Conservation (phyloP, 2,797 vertebrate species). For the Eptatretus atami region DNA sequence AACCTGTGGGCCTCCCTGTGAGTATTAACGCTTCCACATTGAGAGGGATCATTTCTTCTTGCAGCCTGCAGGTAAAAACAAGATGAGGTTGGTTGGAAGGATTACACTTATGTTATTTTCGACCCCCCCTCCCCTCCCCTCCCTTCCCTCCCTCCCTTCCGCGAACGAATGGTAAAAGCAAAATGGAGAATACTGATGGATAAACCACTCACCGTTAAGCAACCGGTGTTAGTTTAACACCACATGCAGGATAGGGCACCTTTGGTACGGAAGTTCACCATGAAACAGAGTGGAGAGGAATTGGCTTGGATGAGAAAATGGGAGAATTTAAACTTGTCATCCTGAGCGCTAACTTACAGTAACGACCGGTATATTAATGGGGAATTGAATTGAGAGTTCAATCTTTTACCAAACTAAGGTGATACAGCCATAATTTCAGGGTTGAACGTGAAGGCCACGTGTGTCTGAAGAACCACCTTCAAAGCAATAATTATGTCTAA, state of each 20-base stretch:
- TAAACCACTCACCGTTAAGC: conserved; percentile 41
- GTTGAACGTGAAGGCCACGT: no score
- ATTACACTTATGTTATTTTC: background rate
- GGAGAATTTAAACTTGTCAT: no score
- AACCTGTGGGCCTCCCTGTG: conserved; percentile 59
- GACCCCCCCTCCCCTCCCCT: background rate
- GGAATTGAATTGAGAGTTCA: no score
- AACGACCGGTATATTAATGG: no score
- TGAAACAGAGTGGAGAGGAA: conserved; percentile 12
- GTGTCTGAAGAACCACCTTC: no score
- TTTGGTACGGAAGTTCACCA: conserved; percentile 72
- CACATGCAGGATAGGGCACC: conserved; percentile 65
- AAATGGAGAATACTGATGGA: background rate
- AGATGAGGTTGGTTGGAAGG: background rate
- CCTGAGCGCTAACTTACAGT: no score
- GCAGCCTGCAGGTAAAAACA: conserved; percentile 26
- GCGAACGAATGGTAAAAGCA: background rate
- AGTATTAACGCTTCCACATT: conserved; percentile 66
- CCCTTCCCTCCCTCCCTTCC: background rate
- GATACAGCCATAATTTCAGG: no score
- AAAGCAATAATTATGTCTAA: no score
- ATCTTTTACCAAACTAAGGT: no score
- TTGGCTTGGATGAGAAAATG: no score
- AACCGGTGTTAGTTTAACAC: conserved; percentile 67
- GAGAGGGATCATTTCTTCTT: conserved; percentile 53